phyloP scores from a whole-genome alignment of 2,888 invertebrate species.

The Yponomeuta sedellus region DNA sequence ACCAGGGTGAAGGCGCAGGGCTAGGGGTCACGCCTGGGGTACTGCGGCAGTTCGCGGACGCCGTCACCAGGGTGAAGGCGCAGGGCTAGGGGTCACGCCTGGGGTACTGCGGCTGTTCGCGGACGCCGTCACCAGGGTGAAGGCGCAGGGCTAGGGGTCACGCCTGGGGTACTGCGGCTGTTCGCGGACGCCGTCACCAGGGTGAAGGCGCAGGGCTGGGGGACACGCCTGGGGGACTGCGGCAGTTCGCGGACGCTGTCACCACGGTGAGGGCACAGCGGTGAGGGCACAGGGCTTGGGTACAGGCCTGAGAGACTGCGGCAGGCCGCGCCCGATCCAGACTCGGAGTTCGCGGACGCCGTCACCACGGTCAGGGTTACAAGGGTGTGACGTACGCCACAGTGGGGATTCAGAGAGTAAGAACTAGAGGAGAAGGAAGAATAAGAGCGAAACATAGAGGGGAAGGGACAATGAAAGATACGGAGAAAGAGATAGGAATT shows the following conservation, averaged over 20 bases:
- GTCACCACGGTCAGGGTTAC: conserved; percentile 64
- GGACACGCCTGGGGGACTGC: conserved; percentile 53
- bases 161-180: no score
- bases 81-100: no score
- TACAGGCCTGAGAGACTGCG: conserved; percentile 42
- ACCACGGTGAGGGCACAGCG: conserved; percentile 73
- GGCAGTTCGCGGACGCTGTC: conserved; percentile 75
- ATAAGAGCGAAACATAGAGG: no score
- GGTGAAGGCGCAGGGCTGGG: conserved; percentile 31
- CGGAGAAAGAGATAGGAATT: no score
- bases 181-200: conserved; percentile 76
- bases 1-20: conserved; percentile 57
- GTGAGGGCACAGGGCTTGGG: no score
- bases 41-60: neutral
- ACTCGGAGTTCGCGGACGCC: conserved; percentile 76
- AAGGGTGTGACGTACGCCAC: no score
- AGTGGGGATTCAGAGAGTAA: no score
- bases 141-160: conserved; percentile 23
- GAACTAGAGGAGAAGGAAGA: no score
- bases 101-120: no score
- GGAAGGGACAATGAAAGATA: no score
- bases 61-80: neutral
- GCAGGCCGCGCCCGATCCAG: conserved; percentile 59
- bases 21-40: no score
- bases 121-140: neutral